Evolutionary conservation across 2,888 invertebrate species (phyloP).

Genomic region (Phoenoteleia sp.): DNA sequence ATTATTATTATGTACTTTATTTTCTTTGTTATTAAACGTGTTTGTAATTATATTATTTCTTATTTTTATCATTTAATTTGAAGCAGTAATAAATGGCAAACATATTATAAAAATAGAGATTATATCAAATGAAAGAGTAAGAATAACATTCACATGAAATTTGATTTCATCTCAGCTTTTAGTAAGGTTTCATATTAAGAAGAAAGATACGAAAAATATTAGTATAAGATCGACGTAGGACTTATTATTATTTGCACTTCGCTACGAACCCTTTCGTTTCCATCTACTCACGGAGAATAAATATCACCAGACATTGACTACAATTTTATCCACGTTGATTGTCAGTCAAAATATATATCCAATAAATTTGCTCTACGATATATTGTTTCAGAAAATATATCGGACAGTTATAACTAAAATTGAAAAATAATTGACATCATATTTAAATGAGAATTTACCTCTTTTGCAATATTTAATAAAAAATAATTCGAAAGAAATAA

Average conservation of each 20-base stretch:
- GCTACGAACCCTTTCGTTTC: constrained; percentile 63
- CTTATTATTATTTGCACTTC: constrained; percentile 69
- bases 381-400: constrained; percentile 51
- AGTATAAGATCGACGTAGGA: constrained; percentile 45
- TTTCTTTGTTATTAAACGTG: too few species aligned
- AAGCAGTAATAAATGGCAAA: too few species aligned
- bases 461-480: too few species aligned
- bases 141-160: constrained; percentile 13
- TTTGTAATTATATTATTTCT: too few species aligned
- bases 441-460: too few species aligned
- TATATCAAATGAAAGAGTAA: too few species aligned
- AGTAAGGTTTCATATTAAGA: constrained; percentile 23
- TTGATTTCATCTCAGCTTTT: constrained; percentile 8
- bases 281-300: constrained; percentile 51
- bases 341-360: constrained; percentile 66
- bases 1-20: too few species aligned
- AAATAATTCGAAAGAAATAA: too few species aligned
- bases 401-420: constrained; percentile 4
- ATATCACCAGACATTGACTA: constrained; percentile 57
- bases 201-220: constrained; percentile 49
- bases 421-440: background rate
- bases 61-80: too few species aligned
- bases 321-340: constrained; percentile 51
- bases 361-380: constrained; percentile 47
- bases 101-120: too few species aligned